Percentiles rank a stretch among this genome's conserved stretches.
These are phyloP conservation scores for Drosophila austrosaltans DNA, from an alignment of 2,888 invertebrate species.

Conservation along the genomic window DNA sequence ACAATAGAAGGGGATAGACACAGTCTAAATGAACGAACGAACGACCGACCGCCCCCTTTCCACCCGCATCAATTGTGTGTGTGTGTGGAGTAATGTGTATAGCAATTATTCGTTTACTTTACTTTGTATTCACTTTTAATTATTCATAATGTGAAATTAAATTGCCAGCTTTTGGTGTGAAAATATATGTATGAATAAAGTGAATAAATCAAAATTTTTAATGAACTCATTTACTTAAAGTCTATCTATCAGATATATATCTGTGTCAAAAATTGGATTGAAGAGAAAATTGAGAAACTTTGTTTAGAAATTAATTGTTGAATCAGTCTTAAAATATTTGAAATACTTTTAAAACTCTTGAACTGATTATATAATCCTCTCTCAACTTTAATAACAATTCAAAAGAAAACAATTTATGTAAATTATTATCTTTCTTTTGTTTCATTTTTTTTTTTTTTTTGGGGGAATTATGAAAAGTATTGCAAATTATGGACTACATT, in stretches of 20 bases:
- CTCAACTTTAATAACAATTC: too few species aligned
- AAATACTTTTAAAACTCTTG: too few species aligned
- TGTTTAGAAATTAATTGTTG: too few species aligned
- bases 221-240: too few species aligned
- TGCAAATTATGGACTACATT: conserved; percentile 20
- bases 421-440: not conserved
- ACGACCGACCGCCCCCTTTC: too few species aligned
- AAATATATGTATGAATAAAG: not conserved
- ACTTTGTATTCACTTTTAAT: not conserved
- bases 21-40: not conserved
- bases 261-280: too few species aligned
- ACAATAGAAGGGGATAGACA: conserved; percentile 38
- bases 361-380: too few species aligned
- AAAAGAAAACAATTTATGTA: conserved; percentile 9
- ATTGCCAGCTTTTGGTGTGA: not conserved
- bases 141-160: conserved; percentile 5
- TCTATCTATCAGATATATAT: too few species aligned
- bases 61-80: not conserved
- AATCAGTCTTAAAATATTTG: too few species aligned
- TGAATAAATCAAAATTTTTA: not conserved
- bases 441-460: too few species aligned
- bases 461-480: not conserved
- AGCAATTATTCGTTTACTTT: conserved; percentile 50
- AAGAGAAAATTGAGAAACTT: too few species aligned
- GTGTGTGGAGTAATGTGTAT: conserved; percentile 50